Evolutionary conservation across 2,113 vertebrate species (phyloP), one percentile per base, ranked within the genome.

Genomic region (Gopherus evgoodei): DNA sequence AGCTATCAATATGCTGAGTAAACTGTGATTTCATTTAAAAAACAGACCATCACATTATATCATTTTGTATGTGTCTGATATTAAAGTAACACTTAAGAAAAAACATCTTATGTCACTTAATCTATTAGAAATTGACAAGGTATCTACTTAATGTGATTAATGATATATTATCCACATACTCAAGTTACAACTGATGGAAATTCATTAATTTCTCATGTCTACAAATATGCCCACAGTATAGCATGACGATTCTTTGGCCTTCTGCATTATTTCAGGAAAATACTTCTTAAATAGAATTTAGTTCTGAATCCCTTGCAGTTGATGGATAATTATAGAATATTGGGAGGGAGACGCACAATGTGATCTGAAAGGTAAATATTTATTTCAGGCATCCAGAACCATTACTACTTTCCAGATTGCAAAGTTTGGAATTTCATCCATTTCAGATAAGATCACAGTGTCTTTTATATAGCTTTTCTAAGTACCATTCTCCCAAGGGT

Each of bases 21-120:
- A 75, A 17, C 11, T 57, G n/a, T n/a, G 2, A n/a, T 78, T 79
- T 54, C 44, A 83, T 92, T 81, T 93, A 94, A 76, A 75, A 88
- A 75, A 88, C 16, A 78, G 62, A 49, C 9, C 2, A 29, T 57
- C 0, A 0, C 22, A 12, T 35, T 81, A 72, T 22, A 8, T 65
- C 44, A 35, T 87, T 91, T 9, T 0, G 52, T 75, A 42, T 44
- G 38, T 25, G 54, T 76, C n/a, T 85, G 62, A 93, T 47, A 69
- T 86, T 85, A 47, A 47, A 82, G 69, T 92, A 50, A 84, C 69
- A 54, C 62, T 83, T 92, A 88, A 83, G 57, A 59, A 19, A 53
- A 11, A 31, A 4, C 50, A 76, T 83, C 65, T 53, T 85, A 90
- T 62, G 49, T 91, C 79, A 19, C 53, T 84, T 88, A 52, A 52